Percentiles rank a stretch among this genome's conserved stretches.
Conservation (phyloP, 2,113 vertebrate genomes). For the Bucco capensis region DNA sequence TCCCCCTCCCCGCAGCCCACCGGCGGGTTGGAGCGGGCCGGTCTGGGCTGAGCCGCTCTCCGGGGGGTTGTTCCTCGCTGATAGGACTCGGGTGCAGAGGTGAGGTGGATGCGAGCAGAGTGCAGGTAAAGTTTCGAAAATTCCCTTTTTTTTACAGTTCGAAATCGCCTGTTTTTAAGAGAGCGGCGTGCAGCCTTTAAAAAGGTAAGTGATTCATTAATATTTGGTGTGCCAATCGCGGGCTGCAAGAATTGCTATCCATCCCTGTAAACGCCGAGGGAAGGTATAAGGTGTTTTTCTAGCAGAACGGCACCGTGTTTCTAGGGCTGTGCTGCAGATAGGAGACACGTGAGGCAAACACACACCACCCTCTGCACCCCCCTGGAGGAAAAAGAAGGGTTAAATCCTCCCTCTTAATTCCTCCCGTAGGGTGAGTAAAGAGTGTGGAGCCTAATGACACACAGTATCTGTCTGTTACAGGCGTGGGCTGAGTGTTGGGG, state of each 20-base stretch:
- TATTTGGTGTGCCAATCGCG: neutral
- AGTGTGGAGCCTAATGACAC: neutral
- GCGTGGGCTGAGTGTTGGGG: slow-evolving; percentile 26
- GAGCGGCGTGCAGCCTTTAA: fast-evolving
- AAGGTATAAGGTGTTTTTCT: fast-evolving
- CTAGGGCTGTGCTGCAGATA: slow-evolving; percentile 2
- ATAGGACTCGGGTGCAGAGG: neutral
- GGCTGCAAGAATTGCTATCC: neutral
- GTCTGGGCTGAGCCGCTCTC: neutral
- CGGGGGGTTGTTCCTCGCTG: neutral
- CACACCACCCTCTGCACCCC: neutral
- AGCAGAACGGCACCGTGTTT: neutral
- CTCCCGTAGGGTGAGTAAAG: neutral
- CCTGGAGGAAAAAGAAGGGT: neutral
- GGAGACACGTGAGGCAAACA: neutral
- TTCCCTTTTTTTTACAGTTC: neutral
- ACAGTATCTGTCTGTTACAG: neutral
- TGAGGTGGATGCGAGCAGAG: neutral
- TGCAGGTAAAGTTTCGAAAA: neutral
- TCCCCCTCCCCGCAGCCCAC: neutral
- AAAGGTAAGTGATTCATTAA: neutral
- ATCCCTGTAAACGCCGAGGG: neutral
- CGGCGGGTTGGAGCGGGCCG: neutral
- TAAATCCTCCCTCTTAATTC: neutral
- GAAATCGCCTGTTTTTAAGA: fast-evolving